These are phyloP conservation scores for Drosophila dunni DNA, from an alignment of 1,140 invertebrate species.

Conservation along the genomic window DNA sequence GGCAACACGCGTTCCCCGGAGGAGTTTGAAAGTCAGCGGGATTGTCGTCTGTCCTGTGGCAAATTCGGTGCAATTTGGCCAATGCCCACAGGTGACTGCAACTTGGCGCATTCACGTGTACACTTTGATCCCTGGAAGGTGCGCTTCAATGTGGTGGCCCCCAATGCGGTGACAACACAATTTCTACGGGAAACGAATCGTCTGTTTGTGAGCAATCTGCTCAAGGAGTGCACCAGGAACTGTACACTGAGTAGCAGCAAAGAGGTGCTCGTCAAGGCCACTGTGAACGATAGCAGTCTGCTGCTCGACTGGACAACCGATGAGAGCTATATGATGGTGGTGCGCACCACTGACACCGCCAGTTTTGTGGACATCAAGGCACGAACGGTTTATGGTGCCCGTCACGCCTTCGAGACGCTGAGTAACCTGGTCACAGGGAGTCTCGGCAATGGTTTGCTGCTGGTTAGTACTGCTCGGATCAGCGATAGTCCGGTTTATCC, in stretches of 20 bases:
- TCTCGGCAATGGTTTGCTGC: constrained; percentile 80
- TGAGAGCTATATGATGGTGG: constrained; percentile 87
- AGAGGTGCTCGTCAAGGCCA: constrained; percentile 86
- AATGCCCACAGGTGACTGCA: constrained; percentile 86
- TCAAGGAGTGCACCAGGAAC: constrained; percentile 86
- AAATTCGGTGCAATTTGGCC: constrained; percentile 90
- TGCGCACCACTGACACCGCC: constrained; percentile 86
- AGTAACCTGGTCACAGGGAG: constrained; percentile 87
- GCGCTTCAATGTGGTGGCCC: constrained; percentile 86
- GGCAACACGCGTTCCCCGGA: constrained; percentile 16
- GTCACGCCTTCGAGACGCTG: constrained; percentile 91
- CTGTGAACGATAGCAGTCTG: constrained; percentile 85
- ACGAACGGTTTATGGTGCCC: constrained; percentile 89
- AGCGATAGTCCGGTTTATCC: constrained; percentile 89
- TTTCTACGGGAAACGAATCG: constrained; percentile 86
- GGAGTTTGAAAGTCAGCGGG: constrained; percentile 84
- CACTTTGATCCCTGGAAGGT: constrained; percentile 86
- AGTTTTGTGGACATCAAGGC: constrained; percentile 87
- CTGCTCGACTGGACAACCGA: constrained; percentile 87
- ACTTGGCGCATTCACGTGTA: constrained; percentile 85
- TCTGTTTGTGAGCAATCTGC: constrained; percentile 86
- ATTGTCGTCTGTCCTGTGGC: constrained; percentile 89
- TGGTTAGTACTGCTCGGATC: constrained; percentile 85
- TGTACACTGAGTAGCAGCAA: constrained; percentile 85
- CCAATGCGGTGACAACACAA: constrained; percentile 84